A percentile compares a stretch with the other conserved stretches of the same genome.
These are phyloP conservation scores for Galaxias olidus DNA, from an alignment of 2,797 vertebrate genomes.

Conservation along the genomic window DNA sequence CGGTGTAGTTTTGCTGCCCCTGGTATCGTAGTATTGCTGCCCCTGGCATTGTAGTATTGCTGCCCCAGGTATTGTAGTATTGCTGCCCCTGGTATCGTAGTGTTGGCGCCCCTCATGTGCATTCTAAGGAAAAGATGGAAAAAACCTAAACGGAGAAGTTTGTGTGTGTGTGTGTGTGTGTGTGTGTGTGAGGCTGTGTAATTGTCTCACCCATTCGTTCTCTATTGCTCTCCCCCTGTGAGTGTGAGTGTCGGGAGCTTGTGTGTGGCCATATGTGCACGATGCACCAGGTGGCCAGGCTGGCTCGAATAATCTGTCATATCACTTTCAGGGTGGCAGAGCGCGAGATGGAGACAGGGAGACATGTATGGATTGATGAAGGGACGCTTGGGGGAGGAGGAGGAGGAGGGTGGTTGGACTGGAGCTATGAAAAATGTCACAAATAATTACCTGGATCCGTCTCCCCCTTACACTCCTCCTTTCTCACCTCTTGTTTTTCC, in stretches of 20 bases:
- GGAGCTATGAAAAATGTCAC: constrained; percentile 25
- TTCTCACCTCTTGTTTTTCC: background rate
- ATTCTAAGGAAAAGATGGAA: background rate
- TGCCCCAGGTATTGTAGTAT: too few relatives aligned
- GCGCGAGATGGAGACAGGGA: background rate
- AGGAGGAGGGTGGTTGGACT: background rate
- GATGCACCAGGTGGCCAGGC: background rate
- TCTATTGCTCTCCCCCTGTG: background rate
- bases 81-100: too few relatives aligned
- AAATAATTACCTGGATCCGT: constrained; percentile 8
- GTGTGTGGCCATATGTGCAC: background rate
- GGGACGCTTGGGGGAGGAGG: background rate
- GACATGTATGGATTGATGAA: background rate
- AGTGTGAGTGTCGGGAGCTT: background rate
- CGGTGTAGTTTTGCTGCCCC: too few relatives aligned
- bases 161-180: background rate
- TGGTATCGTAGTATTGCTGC: too few relatives aligned
- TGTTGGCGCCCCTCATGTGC: too few relatives aligned
- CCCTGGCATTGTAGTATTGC: too few relatives aligned
- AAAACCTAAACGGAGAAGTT: constrained; percentile 13
- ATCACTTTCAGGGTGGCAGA: background rate
- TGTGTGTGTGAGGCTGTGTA: background rate
- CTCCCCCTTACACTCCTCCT: background rate
- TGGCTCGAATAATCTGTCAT: background rate
- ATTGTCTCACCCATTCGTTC: too few relatives aligned